Conservation (phyloP, 2,797 vertebrate genomes). For the Parambassis ranga region DNA sequence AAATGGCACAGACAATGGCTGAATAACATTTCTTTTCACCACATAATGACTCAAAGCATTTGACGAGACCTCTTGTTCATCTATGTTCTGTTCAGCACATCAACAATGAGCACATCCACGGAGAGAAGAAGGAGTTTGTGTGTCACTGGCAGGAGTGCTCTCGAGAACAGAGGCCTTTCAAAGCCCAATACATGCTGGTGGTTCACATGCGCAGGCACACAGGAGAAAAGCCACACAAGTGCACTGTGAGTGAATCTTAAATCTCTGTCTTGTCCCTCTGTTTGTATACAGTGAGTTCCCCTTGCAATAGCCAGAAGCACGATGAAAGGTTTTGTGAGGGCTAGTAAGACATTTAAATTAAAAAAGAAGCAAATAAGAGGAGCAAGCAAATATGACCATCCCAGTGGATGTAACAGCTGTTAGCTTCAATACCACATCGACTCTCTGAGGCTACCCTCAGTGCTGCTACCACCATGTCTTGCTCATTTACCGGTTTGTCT, state of each 20-base stretch:
- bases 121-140: constrained; percentile 98
- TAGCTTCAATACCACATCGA: no score
- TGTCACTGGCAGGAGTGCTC: constrained; percentile 97
- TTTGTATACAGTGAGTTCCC: no score
- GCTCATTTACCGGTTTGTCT: no score
- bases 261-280: neutral
- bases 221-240: constrained; percentile 98
- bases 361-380: no score
- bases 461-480: no score
- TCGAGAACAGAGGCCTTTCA: constrained; percentile 95
- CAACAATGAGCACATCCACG: constrained; percentile 98
- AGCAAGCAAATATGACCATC: no score
- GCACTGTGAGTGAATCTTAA: constrained; percentile 86
- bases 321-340: no score
- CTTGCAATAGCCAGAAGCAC: no score
- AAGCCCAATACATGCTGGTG: constrained; percentile 99
- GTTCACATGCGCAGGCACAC: constrained; percentile 99
- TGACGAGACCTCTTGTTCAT: neutral
- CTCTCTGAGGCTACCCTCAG: no score
- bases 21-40: no score
- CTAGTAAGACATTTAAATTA: no score
- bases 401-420: no score
- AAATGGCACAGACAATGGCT: neutral
- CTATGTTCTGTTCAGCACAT: constrained; percentile 86
- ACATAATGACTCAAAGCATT: neutral